phyloP scores from a whole-genome alignment of 2,113 vertebrate species.

The Hiodon alosoides region DNA sequence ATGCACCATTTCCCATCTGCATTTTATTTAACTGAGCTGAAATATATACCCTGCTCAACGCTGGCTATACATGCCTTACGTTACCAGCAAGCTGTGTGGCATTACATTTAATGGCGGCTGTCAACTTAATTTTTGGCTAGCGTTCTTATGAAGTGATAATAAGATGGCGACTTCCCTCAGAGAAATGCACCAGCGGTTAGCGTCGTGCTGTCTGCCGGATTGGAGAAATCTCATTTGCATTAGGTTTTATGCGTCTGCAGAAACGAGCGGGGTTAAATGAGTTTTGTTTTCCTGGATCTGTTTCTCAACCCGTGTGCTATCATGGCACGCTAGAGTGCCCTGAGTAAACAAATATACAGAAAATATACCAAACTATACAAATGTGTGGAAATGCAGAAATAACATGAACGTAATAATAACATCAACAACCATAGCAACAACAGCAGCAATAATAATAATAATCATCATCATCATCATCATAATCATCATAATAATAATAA shows the following conservation, averaged over 20 bases:
- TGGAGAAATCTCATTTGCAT: conserved; percentile 36
- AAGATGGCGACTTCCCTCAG: conserved; percentile 50
- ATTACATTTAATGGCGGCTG: conserved; percentile 41
- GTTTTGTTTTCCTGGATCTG: too few relatives aligned
- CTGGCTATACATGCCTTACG: conserved; percentile 41
- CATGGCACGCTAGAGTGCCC: too few relatives aligned
- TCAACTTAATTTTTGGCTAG: conserved; percentile 52
- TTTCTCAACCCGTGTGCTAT: too few relatives aligned
- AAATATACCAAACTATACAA: neutral
- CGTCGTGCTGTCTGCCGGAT: conserved; percentile 43
- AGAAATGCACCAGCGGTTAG: conserved; percentile 50
- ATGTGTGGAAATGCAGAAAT: neutral
- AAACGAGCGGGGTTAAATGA: neutral
- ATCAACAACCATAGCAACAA: too few relatives aligned
- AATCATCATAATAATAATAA: too few relatives aligned
- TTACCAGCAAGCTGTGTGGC: conserved; percentile 39
- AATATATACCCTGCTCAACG: conserved; percentile 47
- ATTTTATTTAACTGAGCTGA: conserved; percentile 60
- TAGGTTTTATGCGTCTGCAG: neutral
- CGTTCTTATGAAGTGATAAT: conserved; percentile 67
- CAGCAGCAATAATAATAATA: too few relatives aligned
- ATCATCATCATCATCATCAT: too few relatives aligned
- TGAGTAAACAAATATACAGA: too few relatives aligned
- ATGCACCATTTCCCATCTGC: conserved; percentile 53
- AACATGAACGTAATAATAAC: too few relatives aligned